Conservation (phyloP, 2,797 vertebrate genomes). For the Cheracebus regulus region DNA sequence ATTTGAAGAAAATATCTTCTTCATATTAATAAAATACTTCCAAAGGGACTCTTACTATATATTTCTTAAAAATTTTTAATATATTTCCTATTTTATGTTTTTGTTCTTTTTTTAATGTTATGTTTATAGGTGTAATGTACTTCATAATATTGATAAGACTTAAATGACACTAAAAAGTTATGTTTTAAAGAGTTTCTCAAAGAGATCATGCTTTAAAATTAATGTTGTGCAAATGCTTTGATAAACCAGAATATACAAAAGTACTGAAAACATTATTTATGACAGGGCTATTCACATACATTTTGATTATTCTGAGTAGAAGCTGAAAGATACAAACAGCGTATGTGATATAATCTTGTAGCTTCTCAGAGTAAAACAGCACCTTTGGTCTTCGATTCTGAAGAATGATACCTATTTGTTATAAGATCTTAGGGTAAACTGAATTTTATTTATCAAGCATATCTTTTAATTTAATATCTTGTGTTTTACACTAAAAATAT, state of each 20-base stretch:
- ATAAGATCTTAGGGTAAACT: slow-evolving; percentile 11
- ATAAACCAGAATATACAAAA: background rate
- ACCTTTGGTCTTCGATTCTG: background rate
- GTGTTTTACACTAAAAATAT: background rate
- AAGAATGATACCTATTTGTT: background rate
- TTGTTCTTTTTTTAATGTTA: background rate
- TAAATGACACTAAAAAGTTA: background rate
- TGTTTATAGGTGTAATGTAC: background rate
- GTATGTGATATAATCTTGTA: background rate
- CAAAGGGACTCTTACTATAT: background rate
- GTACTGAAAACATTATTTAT: background rate
- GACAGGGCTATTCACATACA: background rate
- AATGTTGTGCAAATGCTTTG: background rate
- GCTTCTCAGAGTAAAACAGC: background rate
- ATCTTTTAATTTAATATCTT: slow-evolving; percentile 33
- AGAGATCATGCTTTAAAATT: background rate
- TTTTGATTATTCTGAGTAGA: background rate
- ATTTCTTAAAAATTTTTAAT: background rate
- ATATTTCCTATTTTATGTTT: background rate
- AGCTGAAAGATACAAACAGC: background rate
- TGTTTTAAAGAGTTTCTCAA: background rate
- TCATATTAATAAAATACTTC: background rate
- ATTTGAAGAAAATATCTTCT: background rate
- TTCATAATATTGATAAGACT: background rate
- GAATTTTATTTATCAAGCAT: slow-evolving; percentile 1